Conservation (phyloP, 1,140 invertebrate species). For the Drosophila lini region DNA sequence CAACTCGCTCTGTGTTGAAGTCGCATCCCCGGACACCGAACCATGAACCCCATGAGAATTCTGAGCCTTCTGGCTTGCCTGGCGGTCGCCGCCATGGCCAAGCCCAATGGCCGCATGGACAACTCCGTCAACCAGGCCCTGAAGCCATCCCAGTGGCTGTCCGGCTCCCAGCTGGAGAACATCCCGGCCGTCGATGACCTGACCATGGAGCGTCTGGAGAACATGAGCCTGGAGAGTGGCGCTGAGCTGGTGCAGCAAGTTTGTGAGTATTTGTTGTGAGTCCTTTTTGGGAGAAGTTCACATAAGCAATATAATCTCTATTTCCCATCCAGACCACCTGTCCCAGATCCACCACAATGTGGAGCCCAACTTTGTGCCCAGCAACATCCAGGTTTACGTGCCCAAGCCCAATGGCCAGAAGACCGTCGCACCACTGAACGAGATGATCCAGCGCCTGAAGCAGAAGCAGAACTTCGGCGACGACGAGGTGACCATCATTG, state of each 20-base stretch:
- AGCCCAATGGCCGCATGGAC: slow-evolving; percentile 48
- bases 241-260: slow-evolving; percentile 68
- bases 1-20: slow-evolving; percentile 62
- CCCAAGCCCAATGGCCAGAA: slow-evolving; percentile 63
- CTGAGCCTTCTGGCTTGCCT: slow-evolving; percentile 66
- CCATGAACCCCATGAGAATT: slow-evolving; percentile 70
- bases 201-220: slow-evolving; percentile 67
- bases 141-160: slow-evolving; percentile 71
- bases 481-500: slow-evolving; percentile 76
- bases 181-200: slow-evolving; percentile 66
- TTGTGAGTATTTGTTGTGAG: slow-evolving; percentile 41
- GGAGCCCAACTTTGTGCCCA: slow-evolving; percentile 67
- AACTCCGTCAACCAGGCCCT: slow-evolving; percentile 56
- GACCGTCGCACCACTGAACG: slow-evolving; percentile 48
- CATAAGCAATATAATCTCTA: too few species aligned
- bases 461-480: slow-evolving; percentile 66
- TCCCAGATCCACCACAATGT: slow-evolving; percentile 67
- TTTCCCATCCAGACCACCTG: slow-evolving; percentile 54
- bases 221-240: slow-evolving; percentile 68
- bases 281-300: neutral
- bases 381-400: slow-evolving; percentile 56
- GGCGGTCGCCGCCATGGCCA: slow-evolving; percentile 54
- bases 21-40: slow-evolving; percentile 18
- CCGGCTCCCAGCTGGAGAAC: slow-evolving; percentile 49
- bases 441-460: slow-evolving; percentile 57